Conservation (phyloP, 1,140 invertebrate genomes). For the Zaprionus gabonicus region DNA sequence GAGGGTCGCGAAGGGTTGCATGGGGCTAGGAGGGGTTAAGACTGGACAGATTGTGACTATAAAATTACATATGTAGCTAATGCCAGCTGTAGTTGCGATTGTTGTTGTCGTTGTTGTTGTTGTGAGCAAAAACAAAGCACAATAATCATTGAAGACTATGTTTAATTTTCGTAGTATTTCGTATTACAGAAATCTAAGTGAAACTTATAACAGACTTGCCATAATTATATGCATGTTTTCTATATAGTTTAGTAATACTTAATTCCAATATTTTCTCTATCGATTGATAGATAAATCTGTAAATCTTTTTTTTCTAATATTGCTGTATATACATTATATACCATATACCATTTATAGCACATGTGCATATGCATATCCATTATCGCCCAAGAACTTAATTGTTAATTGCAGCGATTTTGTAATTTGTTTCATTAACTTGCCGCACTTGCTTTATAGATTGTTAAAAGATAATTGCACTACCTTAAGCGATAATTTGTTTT, state of each 20-base stretch:
- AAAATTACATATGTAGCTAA: conserved; percentile 63
- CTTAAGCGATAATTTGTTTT: conserved; percentile 9
- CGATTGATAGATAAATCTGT: not conserved
- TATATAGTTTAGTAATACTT: not conserved
- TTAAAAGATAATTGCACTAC: conserved; percentile 4
- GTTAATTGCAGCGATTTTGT: conserved; percentile 12
- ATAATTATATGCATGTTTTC: not conserved
- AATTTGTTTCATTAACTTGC: conserved; percentile 24
- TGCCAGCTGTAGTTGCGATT: conserved; percentile 41
- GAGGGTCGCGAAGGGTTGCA: conserved; percentile 35
- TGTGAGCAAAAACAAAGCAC: conserved; percentile 37
- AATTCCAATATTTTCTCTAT: not conserved
- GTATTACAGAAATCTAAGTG: conserved; percentile 18
- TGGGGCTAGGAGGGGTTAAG: conserved; percentile 24
- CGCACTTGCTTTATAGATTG: conserved; percentile 18
- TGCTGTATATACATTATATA: not conserved
- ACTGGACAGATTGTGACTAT: conserved; percentile 33
- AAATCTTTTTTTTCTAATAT: not conserved
- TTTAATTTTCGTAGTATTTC: conserved; percentile 26
- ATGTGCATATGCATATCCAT: conserved; percentile 3
- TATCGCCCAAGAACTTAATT: conserved; percentile 6
- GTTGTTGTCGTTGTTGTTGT: conserved; percentile 6
- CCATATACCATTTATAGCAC: conserved; percentile 5
- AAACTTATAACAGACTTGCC: not conserved
- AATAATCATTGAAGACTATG: conserved; percentile 48